Evolutionary conservation across 2,888 invertebrate genomes (phyloP).

Genomic region (Latrodectus hesperus): DNA sequence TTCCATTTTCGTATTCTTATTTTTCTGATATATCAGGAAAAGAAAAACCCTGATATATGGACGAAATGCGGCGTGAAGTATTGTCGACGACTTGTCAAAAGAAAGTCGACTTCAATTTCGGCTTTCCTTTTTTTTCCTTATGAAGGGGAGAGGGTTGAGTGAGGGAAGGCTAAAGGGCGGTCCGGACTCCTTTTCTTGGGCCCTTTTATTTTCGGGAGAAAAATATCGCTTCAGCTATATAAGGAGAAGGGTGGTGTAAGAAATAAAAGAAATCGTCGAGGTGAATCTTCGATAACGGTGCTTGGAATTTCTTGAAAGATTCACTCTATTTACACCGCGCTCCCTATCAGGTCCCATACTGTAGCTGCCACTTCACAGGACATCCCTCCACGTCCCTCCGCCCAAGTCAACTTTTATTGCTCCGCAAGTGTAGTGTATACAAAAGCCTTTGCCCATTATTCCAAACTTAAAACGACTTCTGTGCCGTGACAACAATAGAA

Average conservation of each 20-base stretch:
- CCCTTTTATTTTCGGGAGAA: not conserved
- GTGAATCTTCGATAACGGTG: conserved; percentile 62
- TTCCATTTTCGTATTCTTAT: not conserved
- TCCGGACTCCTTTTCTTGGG: not conserved
- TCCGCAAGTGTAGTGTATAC: conserved; percentile 1
- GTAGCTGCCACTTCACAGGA: not conserved
- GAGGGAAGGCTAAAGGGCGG: not conserved
- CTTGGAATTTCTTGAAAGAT: conserved; percentile 47
- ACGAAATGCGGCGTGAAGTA: conserved; percentile 66
- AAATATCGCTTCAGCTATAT: not conserved
- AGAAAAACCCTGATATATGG: conserved; percentile 54
- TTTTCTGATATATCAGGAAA: conserved; percentile 18
- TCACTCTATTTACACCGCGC: conserved; percentile 47
- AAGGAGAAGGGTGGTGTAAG: not conserved
- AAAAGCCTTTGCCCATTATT: not conserved
- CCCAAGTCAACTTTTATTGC: not conserved
- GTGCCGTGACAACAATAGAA: not conserved
- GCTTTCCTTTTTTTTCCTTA: conserved; percentile 21
- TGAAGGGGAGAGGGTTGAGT: not conserved
- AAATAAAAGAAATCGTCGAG: conserved; percentile 33
- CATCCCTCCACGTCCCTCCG: not conserved
- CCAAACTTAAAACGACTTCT: not conserved
- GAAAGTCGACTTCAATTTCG: conserved; percentile 58
- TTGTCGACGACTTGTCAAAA: conserved; percentile 57
- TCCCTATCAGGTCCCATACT: not conserved